Conservation (phyloP, 2,888 invertebrate species). For the Oegoconia quadripuncta region DNA sequence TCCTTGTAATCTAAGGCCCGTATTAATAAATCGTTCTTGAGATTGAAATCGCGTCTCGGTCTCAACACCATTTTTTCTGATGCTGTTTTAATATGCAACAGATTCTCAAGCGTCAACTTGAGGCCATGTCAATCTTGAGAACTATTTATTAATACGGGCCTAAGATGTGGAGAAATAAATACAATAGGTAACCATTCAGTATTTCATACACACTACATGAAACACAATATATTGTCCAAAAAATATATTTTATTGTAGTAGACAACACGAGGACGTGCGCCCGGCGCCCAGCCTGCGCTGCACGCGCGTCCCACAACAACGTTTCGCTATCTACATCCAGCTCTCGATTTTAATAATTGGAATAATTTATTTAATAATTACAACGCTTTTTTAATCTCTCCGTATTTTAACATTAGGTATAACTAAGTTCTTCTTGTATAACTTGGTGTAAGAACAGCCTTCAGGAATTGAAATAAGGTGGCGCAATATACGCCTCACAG, state of each 20-base stretch:
- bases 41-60: no score
- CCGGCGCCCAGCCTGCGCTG: slow-evolving; percentile 72
- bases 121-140: no score
- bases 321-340: slow-evolving; percentile 76
- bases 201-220: not conserved
- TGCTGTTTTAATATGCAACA: no score
- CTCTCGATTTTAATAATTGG: slow-evolving; percentile 77
- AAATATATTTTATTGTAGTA: slow-evolving; percentile 80
- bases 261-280: slow-evolving; percentile 74
- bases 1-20: no score
- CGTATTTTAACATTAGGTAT: slow-evolving; percentile 77
- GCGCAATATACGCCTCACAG: slow-evolving; percentile 84
- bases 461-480: slow-evolving; percentile 77
- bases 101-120: no score
- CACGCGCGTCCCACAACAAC: slow-evolving; percentile 75
- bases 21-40: no score
- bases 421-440: slow-evolving; percentile 79
- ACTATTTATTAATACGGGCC: no score
- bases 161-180: not conserved
- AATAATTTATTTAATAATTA: slow-evolving; percentile 81
- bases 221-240: slow-evolving; percentile 65
- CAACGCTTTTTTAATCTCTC: slow-evolving; percentile 76
- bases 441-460: slow-evolving; percentile 80
- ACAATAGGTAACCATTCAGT: not conserved
- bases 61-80: no score